Evolutionary conservation across 2,797 vertebrate genomes (phyloP).

Genomic region (Bothrops alternatus): DNA sequence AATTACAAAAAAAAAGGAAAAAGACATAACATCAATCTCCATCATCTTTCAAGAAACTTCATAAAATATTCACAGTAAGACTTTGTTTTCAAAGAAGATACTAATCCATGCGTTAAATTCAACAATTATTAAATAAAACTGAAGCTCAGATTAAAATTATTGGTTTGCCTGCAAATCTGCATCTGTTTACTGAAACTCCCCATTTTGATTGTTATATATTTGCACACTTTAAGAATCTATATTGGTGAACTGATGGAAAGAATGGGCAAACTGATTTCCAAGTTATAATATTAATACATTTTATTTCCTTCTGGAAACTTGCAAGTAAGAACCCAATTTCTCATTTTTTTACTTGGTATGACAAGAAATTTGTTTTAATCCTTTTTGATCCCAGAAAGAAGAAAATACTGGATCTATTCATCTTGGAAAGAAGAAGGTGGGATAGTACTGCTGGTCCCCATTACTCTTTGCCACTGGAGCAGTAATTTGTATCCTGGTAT

Average conservation of each 20-base stretch:
- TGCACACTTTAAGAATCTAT: background rate
- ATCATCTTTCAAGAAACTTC: constrained; percentile 50
- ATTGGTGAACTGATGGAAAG: background rate
- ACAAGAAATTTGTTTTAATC: background rate
- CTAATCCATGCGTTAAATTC: constrained; percentile 33
- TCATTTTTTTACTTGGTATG: background rate
- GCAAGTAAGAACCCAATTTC: background rate
- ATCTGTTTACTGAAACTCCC: background rate
- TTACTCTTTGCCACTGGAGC: no score
- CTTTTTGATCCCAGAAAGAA: background rate
- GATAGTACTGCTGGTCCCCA: background rate
- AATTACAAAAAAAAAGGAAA: constrained; percentile 42
- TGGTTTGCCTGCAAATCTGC: constrained; percentile 19
- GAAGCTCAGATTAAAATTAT: constrained; percentile 27
- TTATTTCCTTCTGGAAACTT: background rate
- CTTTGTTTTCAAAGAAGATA: constrained; percentile 34
- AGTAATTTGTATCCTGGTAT: background rate
- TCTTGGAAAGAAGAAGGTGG: background rate
- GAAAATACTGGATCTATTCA: background rate
- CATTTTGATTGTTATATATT: constrained; percentile 29
- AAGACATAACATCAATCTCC: constrained; percentile 53
- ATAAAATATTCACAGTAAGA: constrained; percentile 47
- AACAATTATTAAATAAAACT: background rate
- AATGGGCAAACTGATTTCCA: background rate
- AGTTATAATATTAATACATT: background rate